These are phyloP conservation scores for Pseudomyrmex dendroicus DNA, from an alignment of 1,140 invertebrate species.

Conservation along the genomic window DNA sequence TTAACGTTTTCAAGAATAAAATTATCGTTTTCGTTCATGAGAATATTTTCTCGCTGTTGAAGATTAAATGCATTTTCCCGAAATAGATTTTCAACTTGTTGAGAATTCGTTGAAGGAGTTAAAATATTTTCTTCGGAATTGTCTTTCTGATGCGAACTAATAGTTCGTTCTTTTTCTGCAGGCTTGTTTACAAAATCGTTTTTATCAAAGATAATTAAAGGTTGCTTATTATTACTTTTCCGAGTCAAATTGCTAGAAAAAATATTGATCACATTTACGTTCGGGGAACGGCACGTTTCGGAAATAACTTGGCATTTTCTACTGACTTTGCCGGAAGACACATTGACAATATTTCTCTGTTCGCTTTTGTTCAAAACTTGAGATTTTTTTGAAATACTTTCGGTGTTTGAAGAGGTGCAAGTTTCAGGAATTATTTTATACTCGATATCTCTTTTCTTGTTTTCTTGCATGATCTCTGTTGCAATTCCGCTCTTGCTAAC, in stretches of 20 bases:
- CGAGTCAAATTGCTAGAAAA: neutral
- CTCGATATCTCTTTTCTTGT: neutral
- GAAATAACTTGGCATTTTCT: neutral
- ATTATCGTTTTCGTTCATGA: neutral
- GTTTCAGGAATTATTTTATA: conserved; percentile 1
- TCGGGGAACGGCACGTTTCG: neutral
- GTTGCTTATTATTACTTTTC: neutral
- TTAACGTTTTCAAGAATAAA: neutral
- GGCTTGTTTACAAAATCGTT: neutral
- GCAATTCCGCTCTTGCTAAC: neutral
- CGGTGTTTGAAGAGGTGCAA: neutral
- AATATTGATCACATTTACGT: neutral
- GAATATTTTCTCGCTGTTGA: neutral
- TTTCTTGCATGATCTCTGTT: neutral
- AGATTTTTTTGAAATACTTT: neutral
- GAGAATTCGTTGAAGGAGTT: neutral
- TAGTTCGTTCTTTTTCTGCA: neutral
- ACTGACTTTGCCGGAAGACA: too few relatives aligned
- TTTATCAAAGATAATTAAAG: neutral
- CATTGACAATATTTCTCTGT: neutral
- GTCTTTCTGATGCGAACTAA: too few relatives aligned
- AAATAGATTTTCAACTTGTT: neutral
- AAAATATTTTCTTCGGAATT: neutral
- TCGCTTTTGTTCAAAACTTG: neutral
- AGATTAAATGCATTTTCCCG: neutral